Evolutionary conservation across 2,113 vertebrate species (phyloP).

Genomic region (Acanthochromis polyacanthus): DNA sequence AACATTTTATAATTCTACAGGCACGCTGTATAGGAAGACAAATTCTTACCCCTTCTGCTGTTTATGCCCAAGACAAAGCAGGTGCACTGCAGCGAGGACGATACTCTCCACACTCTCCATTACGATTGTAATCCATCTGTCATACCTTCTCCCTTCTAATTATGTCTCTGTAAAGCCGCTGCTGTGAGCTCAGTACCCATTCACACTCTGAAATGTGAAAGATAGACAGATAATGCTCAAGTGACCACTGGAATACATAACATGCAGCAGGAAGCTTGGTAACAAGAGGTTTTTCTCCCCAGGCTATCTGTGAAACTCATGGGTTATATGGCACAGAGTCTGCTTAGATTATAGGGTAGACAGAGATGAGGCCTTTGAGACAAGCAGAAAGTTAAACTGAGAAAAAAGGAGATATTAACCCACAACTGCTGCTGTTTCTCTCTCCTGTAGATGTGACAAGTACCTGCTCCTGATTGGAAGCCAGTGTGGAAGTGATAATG

Average conservation of each 20-base stretch:
- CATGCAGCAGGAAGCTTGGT: constrained; percentile 11
- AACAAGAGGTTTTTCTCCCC: constrained; percentile 38
- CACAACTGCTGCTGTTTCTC: constrained; percentile 7
- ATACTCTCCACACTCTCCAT: constrained; percentile 73
- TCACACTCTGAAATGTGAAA: constrained; percentile 64
- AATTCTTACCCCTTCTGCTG: constrained; percentile 63
- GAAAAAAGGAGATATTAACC: constrained; percentile 16
- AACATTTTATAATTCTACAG: constrained; percentile 54
- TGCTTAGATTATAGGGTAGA: constrained; percentile 9
- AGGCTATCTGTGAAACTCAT: constrained; percentile 15
- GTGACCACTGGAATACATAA: constrained; percentile 70
- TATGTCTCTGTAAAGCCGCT: constrained; percentile 71
- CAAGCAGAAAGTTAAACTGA: neutral
- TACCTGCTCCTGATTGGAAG: constrained; percentile 35
- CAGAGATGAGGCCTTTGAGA: constrained; percentile 15
- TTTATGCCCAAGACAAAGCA: constrained; percentile 73
- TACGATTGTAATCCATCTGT: constrained; percentile 80
- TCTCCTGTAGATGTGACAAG: constrained; percentile 23
- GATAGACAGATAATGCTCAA: constrained; percentile 67
- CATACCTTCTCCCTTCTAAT: constrained; percentile 78
- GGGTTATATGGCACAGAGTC: neutral
- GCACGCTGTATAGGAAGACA: constrained; percentile 52
- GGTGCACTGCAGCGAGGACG: constrained; percentile 63
- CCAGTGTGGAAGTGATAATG: constrained; percentile 43
- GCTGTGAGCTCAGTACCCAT: constrained; percentile 54